phyloP scores from a whole-genome alignment of 2,797 vertebrate species.

The Eidolon dupreanum region DNA sequence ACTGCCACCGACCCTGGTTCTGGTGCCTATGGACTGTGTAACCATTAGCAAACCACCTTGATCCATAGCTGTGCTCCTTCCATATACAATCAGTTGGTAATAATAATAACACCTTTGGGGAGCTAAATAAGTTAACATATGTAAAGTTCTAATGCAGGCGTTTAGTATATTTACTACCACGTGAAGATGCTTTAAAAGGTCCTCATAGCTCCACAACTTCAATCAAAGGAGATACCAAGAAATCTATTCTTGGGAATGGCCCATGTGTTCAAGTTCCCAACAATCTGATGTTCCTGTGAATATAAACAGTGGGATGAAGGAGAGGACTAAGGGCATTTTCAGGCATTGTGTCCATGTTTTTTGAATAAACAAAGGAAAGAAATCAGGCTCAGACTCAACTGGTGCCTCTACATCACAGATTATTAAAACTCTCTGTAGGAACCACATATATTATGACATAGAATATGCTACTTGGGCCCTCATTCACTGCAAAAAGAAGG shows the following conservation, averaged over 20 bases:
- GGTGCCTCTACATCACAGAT: background rate
- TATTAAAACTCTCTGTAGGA: background rate
- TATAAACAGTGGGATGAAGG: background rate
- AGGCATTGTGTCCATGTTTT: background rate
- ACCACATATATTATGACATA: background rate
- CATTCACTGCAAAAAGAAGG: background rate
- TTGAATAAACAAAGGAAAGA: conserved; percentile 11
- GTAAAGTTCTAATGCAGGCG: background rate
- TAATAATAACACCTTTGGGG: background rate
- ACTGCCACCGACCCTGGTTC: background rate
- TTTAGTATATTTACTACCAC: background rate
- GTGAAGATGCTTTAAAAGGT: background rate
- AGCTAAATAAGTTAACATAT: background rate
- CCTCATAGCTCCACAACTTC: background rate
- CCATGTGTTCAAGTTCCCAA: background rate
- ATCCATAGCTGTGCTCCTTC: background rate
- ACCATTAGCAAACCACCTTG: background rate
- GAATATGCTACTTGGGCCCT: background rate
- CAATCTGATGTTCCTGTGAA: background rate
- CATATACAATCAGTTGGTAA: background rate
- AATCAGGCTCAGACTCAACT: background rate
- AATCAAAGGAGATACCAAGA: background rate
- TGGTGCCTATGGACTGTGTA: accelerated
- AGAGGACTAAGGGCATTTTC: background rate
- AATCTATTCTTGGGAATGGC: background rate